Evolutionary conservation across 2,797 vertebrate species (phyloP), one percentile per base, ranked within the genome.

Genomic region (Chiroxiphia lanceolata): DNA sequence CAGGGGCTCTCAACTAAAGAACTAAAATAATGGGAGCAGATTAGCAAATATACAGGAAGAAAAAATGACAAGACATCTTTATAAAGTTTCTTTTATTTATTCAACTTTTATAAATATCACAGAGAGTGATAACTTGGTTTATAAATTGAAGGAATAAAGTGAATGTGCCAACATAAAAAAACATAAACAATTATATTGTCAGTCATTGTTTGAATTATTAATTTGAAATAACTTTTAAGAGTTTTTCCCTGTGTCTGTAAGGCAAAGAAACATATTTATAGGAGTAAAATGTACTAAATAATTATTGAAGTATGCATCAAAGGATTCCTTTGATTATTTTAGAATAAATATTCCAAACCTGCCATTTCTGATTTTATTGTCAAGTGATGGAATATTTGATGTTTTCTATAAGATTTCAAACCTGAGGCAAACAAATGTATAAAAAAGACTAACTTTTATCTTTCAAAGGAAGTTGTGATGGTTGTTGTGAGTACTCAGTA

Each of bases 181-280:
- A 85, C 70, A 70, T 50, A 82, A 90, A 93, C 86, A 92, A 79
- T 93, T 89, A 94, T 89, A 83, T 76, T 96, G 89, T 91, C 90
- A 93, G 36, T 92, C 80, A 90, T 80, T 93, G 45, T 94, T 95
- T 97, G 92, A 94, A 93, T 93, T 93, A 91, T 95, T 93, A 69
- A 89, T 96, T 96, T 95, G 92, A 93, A 96, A 85, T 87, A 89
- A 83, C 94, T 96, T 95, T 94, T 89, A 91, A 87, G 94, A 85
- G 45, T 64, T 94, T 95, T 94, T 78, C 65, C 47, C 94, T 94
- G 81, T 20, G 33, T 96, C 87, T 88, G 76, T 78, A 90, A 87
- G 80, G 91, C 84, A 94, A 86, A 96, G 84, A 81, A 87, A 87
- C 57, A 34, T 89, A 95, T 89, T 95, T 95, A 93, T 89, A 76